Percentiles rank a stretch among this genome's conserved stretches.
Conservation (phyloP, 2,113 vertebrate species). For the Junco hyemalis region DNA sequence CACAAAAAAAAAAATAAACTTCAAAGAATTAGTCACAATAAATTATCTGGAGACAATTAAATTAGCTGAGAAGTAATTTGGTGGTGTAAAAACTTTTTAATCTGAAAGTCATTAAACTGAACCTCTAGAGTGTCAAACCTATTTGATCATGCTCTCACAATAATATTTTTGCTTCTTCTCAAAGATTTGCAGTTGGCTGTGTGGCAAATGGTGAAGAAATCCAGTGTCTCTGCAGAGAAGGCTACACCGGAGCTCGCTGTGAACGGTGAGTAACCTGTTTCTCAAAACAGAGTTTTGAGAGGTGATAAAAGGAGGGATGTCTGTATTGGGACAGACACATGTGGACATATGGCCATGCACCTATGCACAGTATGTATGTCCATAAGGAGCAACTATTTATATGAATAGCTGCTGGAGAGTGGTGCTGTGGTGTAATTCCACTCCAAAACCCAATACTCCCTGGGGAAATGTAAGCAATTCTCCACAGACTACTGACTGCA, state of each 20-base stretch:
- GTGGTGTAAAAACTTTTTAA: background rate
- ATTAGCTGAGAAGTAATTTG: background rate
- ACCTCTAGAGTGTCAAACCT: background rate
- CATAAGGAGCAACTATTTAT: background rate
- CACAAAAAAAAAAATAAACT: background rate
- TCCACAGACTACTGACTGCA: background rate
- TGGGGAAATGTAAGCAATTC: background rate
- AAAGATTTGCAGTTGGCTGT: constrained; percentile 89
- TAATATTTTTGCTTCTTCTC: background rate
- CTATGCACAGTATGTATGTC: background rate
- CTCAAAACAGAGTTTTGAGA: background rate
- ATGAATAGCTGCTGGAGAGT: background rate
- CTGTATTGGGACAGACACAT: background rate
- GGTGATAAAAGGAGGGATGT: background rate
- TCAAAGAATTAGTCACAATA: background rate
- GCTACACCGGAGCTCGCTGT: constrained; percentile 84
- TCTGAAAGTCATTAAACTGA: background rate
- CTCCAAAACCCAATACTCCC: background rate
- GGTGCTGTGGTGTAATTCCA: background rate
- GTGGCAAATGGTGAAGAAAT: constrained; percentile 74
- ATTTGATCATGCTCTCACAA: background rate
- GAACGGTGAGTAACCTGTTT: constrained; percentile 77
- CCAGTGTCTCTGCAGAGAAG: constrained; percentile 85
- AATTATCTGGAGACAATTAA: background rate
- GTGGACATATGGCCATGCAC: too few species aligned